Evolutionary conservation across 2,888 invertebrate genomes (phyloP).

Genomic region (Caenorhabditis wallacei): DNA sequence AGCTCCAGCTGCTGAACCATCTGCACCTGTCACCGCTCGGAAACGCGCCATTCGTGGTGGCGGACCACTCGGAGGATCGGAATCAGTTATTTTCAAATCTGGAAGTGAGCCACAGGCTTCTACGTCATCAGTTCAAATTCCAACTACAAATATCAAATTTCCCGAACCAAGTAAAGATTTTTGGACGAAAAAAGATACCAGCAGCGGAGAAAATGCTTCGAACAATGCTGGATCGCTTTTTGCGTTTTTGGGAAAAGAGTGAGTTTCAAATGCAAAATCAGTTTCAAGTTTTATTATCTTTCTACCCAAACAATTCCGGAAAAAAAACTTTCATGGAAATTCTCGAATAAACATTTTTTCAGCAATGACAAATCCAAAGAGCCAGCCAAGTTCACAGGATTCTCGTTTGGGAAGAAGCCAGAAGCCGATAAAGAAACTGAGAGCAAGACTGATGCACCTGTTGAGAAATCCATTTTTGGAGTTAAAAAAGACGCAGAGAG

Average conservation of each 20-base stretch:
- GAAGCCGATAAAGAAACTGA: slow-evolving; percentile 5
- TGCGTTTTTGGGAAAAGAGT: slow-evolving; percentile 57
- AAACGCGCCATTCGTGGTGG: slow-evolving; percentile 74
- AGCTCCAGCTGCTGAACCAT: not conserved
- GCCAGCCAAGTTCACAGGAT: slow-evolving; percentile 58
- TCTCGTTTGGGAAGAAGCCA: slow-evolving; percentile 58
- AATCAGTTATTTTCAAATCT: slow-evolving; percentile 68
- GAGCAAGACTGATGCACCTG: not conserved
- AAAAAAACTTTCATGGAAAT: too few species aligned
- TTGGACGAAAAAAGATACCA: slow-evolving; percentile 63
- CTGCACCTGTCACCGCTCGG: slow-evolving; percentile 48
- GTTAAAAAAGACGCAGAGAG: not conserved
- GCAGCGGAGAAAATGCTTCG: not conserved
- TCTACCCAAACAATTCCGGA: too few species aligned
- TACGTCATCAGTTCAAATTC: slow-evolving; percentile 36
- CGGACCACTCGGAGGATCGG: slow-evolving; percentile 68
- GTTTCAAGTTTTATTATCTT: too few species aligned
- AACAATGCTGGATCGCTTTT: slow-evolving; percentile 46
- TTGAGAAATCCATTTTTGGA: not conserved
- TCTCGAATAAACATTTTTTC: slow-evolving; percentile 2
- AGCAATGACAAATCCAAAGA: slow-evolving; percentile 22
- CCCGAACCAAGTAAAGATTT: slow-evolving; percentile 70
- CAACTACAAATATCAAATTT: slow-evolving; percentile 60
- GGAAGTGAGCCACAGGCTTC: slow-evolving; percentile 23
- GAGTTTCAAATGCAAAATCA: not conserved